Percentiles rank a stretch among this genome's conserved stretches.
Evolutionary conservation across 2,113 vertebrate genomes (phyloP).

Genomic region (Prolemur simus): DNA sequence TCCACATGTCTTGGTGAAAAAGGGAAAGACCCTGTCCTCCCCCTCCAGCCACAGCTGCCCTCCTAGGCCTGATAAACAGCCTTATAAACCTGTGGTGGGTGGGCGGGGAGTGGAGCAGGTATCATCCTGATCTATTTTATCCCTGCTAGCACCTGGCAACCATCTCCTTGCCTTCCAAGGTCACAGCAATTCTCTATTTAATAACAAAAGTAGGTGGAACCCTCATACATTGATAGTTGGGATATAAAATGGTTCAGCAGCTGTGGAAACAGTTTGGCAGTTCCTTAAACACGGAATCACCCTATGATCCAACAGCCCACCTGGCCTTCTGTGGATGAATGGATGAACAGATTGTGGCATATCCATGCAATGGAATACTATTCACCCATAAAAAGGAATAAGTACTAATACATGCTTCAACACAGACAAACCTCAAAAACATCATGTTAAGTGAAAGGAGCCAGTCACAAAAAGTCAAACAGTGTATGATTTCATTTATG

Average conservation of each 20-base stretch:
- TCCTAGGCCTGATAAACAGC: neutral
- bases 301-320: neutral
- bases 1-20: neutral
- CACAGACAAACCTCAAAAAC: neutral
- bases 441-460: neutral
- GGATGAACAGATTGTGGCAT: neutral
- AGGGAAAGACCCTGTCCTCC: neutral
- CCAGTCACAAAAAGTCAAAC: neutral
- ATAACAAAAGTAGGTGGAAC: neutral
- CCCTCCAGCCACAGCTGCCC: neutral
- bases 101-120: too few species aligned
- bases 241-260: neutral
- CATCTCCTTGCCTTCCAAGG: neutral
- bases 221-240: neutral
- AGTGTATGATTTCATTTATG: neutral
- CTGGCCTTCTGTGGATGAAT: neutral
- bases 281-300: neutral
- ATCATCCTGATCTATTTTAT: neutral
- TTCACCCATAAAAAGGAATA: neutral
- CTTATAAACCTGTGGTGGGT: neutral
- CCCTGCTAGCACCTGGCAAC: neutral
- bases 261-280: neutral
- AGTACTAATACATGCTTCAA: neutral
- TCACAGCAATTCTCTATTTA: neutral
- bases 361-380: neutral